phyloP scores from a whole-genome alignment of 2,113 vertebrate species.

The Puffinus mauretanicus region DNA sequence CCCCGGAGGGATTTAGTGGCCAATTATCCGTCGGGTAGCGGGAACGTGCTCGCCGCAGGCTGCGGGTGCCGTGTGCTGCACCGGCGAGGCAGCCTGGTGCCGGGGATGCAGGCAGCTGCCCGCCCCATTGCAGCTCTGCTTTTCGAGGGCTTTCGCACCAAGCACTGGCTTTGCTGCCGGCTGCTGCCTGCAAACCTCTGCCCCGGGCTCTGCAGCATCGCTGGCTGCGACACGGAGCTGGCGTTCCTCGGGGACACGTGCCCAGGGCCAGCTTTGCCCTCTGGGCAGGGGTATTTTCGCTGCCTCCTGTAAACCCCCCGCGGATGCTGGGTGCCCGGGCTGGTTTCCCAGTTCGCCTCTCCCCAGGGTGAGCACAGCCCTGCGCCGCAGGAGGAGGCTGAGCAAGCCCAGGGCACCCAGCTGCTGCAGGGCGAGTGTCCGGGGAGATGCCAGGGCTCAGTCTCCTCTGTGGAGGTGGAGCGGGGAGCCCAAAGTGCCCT shows the following conservation, averaged over 20 bases:
- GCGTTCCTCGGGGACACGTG: accelerated
- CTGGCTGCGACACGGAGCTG: accelerated
- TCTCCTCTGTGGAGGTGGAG: background rate
- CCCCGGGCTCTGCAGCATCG: accelerated
- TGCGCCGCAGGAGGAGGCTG: background rate
- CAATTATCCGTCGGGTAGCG: slow-evolving; percentile 60
- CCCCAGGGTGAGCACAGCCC: accelerated
- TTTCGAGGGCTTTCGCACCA: background rate
- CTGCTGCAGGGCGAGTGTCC: accelerated
- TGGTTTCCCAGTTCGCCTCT: background rate
- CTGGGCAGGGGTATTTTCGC: accelerated
- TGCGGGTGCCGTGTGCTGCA: background rate
- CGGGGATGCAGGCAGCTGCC: background rate
- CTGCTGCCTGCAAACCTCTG: background rate
- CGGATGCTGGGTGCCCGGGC: accelerated
- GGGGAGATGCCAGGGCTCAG: background rate
- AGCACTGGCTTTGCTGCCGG: background rate
- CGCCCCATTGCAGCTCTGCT: accelerated
- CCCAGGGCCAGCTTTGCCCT: background rate
- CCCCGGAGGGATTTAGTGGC: slow-evolving; percentile 67
- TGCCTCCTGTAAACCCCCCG: background rate
- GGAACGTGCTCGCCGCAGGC: background rate
- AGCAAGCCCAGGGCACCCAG: background rate
- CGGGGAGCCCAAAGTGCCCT: background rate
- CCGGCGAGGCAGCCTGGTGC: accelerated